A percentile compares a stretch with the other conserved stretches of the same genome.
Evolutionary conservation across 2,888 invertebrate species (phyloP).

Genomic region (Peribatodes rhomboidaria): DNA sequence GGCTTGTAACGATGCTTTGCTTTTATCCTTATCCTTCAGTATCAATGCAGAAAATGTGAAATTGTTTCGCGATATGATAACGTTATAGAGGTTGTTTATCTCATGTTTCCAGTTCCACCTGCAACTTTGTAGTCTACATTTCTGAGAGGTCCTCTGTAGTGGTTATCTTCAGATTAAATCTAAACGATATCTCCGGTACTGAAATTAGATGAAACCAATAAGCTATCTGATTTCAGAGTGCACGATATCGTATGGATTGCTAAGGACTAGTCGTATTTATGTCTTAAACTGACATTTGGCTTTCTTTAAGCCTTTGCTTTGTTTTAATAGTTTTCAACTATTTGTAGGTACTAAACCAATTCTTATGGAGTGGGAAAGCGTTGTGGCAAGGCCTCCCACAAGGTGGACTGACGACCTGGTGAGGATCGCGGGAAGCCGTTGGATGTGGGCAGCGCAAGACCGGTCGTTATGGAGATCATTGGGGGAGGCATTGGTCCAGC

Average conservation of each 20-base stretch:
- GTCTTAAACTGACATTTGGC: neutral
- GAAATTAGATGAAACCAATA: slow-evolving; percentile 28
- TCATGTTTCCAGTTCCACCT: slow-evolving; percentile 10
- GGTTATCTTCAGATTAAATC: slow-evolving; percentile 26
- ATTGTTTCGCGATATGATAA: slow-evolving; percentile 26
- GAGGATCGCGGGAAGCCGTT: too few species aligned
- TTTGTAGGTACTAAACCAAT: too few species aligned
- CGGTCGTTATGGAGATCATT: too few species aligned
- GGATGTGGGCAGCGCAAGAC: too few species aligned
- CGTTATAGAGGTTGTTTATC: slow-evolving; percentile 14
- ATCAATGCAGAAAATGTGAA: slow-evolving; percentile 36
- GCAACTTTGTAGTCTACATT: slow-evolving; percentile 18
- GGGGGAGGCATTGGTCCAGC: too few species aligned
- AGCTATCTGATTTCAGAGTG: slow-evolving; percentile 25
- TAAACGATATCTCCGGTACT: slow-evolving; percentile 26
- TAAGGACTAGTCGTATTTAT: slow-evolving; percentile 9
- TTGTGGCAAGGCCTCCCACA: too few species aligned
- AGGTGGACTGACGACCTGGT: too few species aligned
- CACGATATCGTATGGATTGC: slow-evolving; percentile 20
- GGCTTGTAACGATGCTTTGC: slow-evolving; percentile 73
- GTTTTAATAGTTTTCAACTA: neutral
- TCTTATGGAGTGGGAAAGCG: too few species aligned
- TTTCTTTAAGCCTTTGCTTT: neutral
- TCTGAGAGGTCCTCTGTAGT: neutral
- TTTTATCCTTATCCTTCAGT: slow-evolving; percentile 74